These are phyloP conservation scores for Chloromyia formosa DNA, from an alignment of 2,888 invertebrate genomes.

Conservation along the genomic window DNA sequence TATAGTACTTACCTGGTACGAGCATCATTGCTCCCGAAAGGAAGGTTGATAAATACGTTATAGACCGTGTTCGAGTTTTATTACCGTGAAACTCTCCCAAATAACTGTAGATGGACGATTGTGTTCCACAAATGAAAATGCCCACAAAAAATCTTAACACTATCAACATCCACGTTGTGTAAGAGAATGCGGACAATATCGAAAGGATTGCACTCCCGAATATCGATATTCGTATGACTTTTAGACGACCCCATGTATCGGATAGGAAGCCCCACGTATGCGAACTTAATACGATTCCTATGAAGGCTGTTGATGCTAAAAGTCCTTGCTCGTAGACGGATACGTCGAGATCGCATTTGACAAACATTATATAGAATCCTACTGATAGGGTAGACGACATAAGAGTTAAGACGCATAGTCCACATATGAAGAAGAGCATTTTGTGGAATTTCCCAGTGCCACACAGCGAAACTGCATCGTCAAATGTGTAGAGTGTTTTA, in stretches of 20 bases:
- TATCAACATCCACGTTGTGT: constrained; percentile 68
- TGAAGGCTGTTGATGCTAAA: constrained; percentile 72
- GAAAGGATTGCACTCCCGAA: constrained; percentile 67
- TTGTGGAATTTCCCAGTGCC: constrained; percentile 73
- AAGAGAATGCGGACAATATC: constrained; percentile 69
- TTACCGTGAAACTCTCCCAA: constrained; percentile 70
- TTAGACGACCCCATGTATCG: constrained; percentile 76
- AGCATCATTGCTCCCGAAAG: constrained; percentile 68
- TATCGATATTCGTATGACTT: constrained; percentile 67
- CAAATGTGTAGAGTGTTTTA: constrained; percentile 55
- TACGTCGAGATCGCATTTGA: constrained; percentile 74
- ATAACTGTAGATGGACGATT: constrained; percentile 70
- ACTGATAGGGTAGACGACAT: constrained; percentile 74
- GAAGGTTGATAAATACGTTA: constrained; percentile 69
- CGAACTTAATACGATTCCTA: constrained; percentile 77
- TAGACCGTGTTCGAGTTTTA: constrained; percentile 65
- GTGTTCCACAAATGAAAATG: constrained; percentile 66
- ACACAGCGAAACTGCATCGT: constrained; percentile 60
- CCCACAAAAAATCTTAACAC: constrained; percentile 73
- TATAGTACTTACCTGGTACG: constrained; percentile 64
- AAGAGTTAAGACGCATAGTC: constrained; percentile 72
- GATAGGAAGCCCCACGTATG: constrained; percentile 83
- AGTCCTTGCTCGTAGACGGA: constrained; percentile 70
- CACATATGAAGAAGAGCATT: constrained; percentile 69
- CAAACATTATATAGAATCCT: constrained; percentile 72